Percentiles rank a stretch among this genome's conserved stretches.
phyloP scores from a whole-genome alignment of 2,113 vertebrate species.

The Heterotis niloticus region DNA sequence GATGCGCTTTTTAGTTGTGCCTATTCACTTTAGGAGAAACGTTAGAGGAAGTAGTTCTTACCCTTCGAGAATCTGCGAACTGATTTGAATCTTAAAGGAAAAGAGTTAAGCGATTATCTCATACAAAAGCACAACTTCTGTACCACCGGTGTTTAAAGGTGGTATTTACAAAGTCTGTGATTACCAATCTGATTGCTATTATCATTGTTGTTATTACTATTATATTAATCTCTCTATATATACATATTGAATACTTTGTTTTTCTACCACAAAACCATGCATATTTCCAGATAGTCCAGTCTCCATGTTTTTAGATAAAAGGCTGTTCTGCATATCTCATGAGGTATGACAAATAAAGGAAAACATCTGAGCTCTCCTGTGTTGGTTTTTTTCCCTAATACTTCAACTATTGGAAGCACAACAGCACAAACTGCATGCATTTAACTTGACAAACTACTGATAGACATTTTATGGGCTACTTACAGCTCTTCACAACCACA shows the following conservation, averaged over 20 bases:
- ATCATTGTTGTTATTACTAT: constrained; percentile 51
- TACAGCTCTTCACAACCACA: not conserved
- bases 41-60: constrained; percentile 19
- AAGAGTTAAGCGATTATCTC: constrained; percentile 57
- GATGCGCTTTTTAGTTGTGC: not conserved
- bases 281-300: constrained; percentile 63
- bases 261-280: constrained; percentile 54
- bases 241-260: constrained; percentile 37
- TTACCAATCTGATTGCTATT: constrained; percentile 65
- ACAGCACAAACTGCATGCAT: not conserved
- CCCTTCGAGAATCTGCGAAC: constrained; percentile 29
- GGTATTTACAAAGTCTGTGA: constrained; percentile 44
- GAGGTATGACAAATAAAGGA: constrained; percentile 63
- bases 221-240: constrained; percentile 49
- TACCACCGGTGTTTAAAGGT: constrained; percentile 62
- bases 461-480: constrained; percentile 20
- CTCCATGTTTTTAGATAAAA: constrained; percentile 55
- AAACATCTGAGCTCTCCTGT: constrained; percentile 50
- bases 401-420: not conserved
- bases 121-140: constrained; percentile 70
- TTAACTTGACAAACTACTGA: constrained; percentile 13
- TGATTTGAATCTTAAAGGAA: constrained; percentile 42
- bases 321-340: constrained; percentile 67
- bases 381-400: not conserved
- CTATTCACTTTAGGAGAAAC: not conserved